A percentile compares a stretch with the other conserved stretches of the same genome.
phyloP scores from a whole-genome alignment of 1,140 invertebrate genomes.

The Hycleus phaleratus region DNA sequence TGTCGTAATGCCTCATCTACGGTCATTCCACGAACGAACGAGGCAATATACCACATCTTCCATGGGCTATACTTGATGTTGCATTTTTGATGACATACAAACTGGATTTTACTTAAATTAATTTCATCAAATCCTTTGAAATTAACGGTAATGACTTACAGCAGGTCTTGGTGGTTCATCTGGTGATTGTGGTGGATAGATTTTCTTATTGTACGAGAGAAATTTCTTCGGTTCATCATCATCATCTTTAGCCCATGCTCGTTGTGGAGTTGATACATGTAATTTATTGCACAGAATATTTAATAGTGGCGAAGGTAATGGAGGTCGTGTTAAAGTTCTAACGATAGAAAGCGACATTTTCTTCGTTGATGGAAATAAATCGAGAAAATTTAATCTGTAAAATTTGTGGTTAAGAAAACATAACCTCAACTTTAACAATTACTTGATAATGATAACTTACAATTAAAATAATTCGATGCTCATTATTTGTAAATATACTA shows the following conservation, averaged over 20 bases:
- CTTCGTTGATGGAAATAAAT: background rate
- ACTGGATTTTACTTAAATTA: constrained; percentile 51
- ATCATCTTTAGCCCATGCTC: constrained; percentile 1
- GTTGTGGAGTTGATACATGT: background rate
- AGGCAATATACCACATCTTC: constrained; percentile 88
- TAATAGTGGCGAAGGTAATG: background rate
- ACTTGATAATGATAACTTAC: background rate
- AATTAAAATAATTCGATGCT: no score
- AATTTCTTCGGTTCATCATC: constrained; percentile 43
- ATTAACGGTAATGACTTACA: constrained; percentile 49
- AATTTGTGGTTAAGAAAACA: background rate
- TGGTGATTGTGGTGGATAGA: constrained; percentile 68
- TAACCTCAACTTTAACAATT: background rate
- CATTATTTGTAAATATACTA: no score
- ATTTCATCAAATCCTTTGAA: background rate
- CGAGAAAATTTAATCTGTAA: background rate
- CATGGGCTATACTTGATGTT: constrained; percentile 86
- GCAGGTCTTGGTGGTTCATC: constrained; percentile 74
- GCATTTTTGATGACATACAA: constrained; percentile 70
- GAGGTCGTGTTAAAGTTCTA: background rate
- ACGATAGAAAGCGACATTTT: background rate
- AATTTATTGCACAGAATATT: background rate
- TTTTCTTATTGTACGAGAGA: constrained; percentile 59
- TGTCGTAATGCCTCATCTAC: constrained; percentile 92
- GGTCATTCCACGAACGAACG: constrained; percentile 79